These are phyloP conservation scores for Sigmodon hispidus DNA, from an alignment of 2,113 vertebrate genomes.

Conservation along the genomic window DNA sequence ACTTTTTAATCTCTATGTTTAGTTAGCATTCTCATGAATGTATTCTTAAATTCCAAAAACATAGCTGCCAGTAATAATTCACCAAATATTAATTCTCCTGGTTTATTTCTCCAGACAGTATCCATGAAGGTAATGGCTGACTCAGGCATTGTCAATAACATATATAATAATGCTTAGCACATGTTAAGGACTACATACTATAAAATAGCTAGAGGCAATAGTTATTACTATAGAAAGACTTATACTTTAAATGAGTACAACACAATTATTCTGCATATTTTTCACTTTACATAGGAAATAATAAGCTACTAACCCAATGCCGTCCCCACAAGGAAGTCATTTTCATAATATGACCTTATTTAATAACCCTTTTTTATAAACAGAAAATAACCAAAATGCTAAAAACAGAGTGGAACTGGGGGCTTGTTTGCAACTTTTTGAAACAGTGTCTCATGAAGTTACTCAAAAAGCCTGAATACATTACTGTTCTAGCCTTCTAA, in stretches of 20 bases:
- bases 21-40: not conserved
- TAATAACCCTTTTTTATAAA: not conserved
- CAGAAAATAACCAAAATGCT: slow-evolving; percentile 45
- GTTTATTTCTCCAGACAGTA: slow-evolving; percentile 28
- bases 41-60: slow-evolving; percentile 9
- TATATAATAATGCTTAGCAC: not conserved
- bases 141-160: not conserved
- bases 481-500: not conserved
- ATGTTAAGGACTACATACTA: not conserved
- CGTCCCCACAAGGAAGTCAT: not conserved
- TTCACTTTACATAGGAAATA: slow-evolving; percentile 5
- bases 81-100: slow-evolving; percentile 13
- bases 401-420: not conserved
- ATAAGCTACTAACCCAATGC: slow-evolving; percentile 49
- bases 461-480: not conserved
- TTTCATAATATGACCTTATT: not conserved
- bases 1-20: slow-evolving; percentile 32
- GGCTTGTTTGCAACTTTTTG: not conserved
- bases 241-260: slow-evolving; percentile 12
- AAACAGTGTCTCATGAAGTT: not conserved
- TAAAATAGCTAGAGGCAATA: not conserved
- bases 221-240: not conserved
- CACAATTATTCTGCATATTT: not conserved
- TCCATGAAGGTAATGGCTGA: not conserved
- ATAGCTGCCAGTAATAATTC: not conserved